Base-by-base conservation (phyloP, 2,888 invertebrate species). In the Caprella mutica region DNA sequence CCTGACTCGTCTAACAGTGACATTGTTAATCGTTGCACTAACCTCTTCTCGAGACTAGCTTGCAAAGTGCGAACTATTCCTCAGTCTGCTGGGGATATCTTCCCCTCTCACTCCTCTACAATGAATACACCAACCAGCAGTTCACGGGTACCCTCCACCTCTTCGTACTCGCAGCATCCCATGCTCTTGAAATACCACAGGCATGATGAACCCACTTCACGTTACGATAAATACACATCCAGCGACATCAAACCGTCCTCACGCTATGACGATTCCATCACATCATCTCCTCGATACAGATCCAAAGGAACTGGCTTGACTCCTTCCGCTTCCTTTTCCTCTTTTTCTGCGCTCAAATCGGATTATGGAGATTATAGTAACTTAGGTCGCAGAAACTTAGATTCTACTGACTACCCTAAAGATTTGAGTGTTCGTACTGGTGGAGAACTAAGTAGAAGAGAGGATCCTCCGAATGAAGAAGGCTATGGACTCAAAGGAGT, bases 261-360 rank as follows among this genome's bases (percentile, higher is more conserved):
- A 5, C 59, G 52, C 19, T 44, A 46, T 21, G 51, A 55, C 26
- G 48, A 48, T 48, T 30, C 48, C 30, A n/a, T n/a, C n/a, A 30
- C 48, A 9, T 44, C 44, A 8, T 52, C 52, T 29, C 51, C 46
- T 30, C 30, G 57, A 8, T 57, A 51, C 19, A 52, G 29, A 30
- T 46, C 30, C n/a, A 26, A 39, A 8, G 23, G 35, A 19, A 48
- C 52, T 17, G 52, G 53, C 35, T 38, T 63, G 21, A 48, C 59
- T 9, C 56, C 63, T 5, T 63, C 63, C 1, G 63, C 63, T 33
- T 63, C 63, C 14, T 63, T 63, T 39, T 63, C 63, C 1, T 63
- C 63, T 4, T 62, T 62, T 19, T 59, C 62, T 9, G 59, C 53
- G 29, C 55, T 56, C 38, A 62, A 59, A 30, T 38, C 57, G 4